Base-by-base conservation (phyloP, 2,113 vertebrate species). In the Zapus hudsonius region DNA sequence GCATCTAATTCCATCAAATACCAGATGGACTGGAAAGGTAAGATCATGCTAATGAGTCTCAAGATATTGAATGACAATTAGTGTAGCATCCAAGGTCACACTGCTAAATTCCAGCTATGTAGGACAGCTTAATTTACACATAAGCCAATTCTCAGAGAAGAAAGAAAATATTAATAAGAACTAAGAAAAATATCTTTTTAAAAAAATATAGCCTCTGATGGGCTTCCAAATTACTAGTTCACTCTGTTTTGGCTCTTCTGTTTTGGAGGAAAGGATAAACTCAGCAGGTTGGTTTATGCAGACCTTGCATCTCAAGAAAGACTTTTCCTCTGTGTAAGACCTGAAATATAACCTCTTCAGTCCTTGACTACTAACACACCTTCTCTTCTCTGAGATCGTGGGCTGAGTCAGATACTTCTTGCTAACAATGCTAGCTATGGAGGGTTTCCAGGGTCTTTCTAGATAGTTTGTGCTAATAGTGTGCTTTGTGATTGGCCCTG, bases 1-100 rank as follows among this genome's bases (percentile, higher is more conserved):
- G 81, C 76, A 82, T 64, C 27, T 89, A 84, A 83, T 93, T 95
- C 87, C 94, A 63, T 94, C 89, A 95, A 92, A 93, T 81, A 92
- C 91, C 95, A 97, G 96, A 97, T 97, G 95, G 93, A 87, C 89
- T 95, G 88, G 89, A 96, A 97, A 97, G 92, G 88, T 92, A 97
- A 96, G 70, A 95, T 84, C 94, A 95, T 94, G 90, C 76, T 97
- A 96, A 93, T 96, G 95, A 95, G 85, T 96, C 96, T 97, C 96
- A 94, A 90, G 92, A 86, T 92, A 96, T 63, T 93, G n/a, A 63
- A 91, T 55, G 74, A 84, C 93, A 96, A 97, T 96, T 96, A 97
- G 95, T 97, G 84, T 57, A 95, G 67, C 75, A 92, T 90, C 73
- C 95, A 97, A 92, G 90, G 90, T 97, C 93, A 94, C 87, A 73